Base-by-base conservation (phyloP, 1,140 invertebrate genomes). In the Dendrolimus punctatus region DNA sequence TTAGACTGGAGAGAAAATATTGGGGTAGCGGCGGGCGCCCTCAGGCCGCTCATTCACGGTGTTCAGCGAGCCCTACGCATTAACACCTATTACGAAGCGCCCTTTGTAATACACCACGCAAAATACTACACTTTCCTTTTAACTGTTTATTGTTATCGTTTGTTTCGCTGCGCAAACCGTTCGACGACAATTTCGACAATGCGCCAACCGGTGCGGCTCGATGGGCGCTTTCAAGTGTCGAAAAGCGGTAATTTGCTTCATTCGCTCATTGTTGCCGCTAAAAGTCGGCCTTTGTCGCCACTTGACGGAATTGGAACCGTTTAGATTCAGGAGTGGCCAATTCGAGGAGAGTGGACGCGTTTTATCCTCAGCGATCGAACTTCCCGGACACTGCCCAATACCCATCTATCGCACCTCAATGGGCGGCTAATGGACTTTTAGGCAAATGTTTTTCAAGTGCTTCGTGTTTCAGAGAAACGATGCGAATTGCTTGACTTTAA, bases 111-210 rank as follows among this genome's bases (percentile, higher is more conserved):
- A 23, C 57, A 61, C 56, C 73, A 73, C 76, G 68, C 74, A 82
- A 81, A 83, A 81, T 76, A 76, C 73, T 85, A 81, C 75, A 81
- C 79, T 81, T 80, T 83, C 76, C 74, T 83, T 83, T 82, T 82
- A 74, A 79, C 68, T 82, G 76, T 80, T 83, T 83, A 83, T 83
- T 83, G 80, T 80, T 70, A 73, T 71, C 78, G 70, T 76, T 80
- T 82, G 78, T 81, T 83, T 83, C 78, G 75, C 60, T 55, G 61
- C 68, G 78, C 82, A 83, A 85, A 83, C 80, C 76, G 72, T 76
- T 64, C 78, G 61, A 23, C 68, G 65, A 80, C 78, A 81, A 81
- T 74, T 72, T 56, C 68, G 65, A 80, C 78, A 81, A 81, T 74
- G 73, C 57, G 70, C 60, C 65, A 66, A 62, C 51, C 73, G 71